A percentile compares a stretch with the other conserved stretches of the same genome.
Evolutionary conservation across 2,113 vertebrate species (phyloP).

Genomic region (Ailuropoda melanoleuca): DNA sequence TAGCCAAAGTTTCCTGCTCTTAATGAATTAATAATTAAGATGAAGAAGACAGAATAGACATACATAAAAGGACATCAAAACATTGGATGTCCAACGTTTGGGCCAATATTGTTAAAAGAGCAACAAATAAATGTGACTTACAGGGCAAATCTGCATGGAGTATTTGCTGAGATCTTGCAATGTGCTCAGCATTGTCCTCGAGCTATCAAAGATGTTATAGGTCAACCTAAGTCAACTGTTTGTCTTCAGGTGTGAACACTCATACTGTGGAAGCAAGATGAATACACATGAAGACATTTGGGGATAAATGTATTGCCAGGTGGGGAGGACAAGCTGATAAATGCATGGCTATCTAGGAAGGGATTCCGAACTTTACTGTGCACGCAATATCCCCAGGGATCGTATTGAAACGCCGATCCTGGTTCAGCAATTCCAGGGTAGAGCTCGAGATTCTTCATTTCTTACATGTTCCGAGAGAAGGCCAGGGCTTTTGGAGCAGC

Average conservation of each 20-base stretch:
- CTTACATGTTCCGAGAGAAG: neutral
- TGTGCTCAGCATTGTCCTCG: neutral
- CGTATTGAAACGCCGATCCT: neutral
- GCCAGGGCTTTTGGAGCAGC: neutral
- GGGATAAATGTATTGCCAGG: neutral
- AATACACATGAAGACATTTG: neutral
- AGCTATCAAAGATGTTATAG: neutral
- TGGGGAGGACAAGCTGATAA: neutral
- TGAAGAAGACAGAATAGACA: neutral
- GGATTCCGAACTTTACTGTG: neutral
- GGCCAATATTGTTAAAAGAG: neutral
- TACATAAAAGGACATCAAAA: neutral
- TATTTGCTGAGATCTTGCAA: neutral
- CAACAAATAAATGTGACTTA: neutral
- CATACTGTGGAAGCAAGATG: neutral
- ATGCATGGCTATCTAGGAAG: neutral
- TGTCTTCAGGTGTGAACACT: neutral
- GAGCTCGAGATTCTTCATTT: neutral
- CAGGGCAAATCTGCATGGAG: neutral
- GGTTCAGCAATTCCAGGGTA: neutral
- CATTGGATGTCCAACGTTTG: neutral
- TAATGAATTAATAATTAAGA: constrained; percentile 1
- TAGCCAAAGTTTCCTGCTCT: neutral
- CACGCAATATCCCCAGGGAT: neutral
- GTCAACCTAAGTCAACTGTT: neutral